These are phyloP conservation scores for Sebastes nivosus DNA, from an alignment of 2,797 vertebrate genomes.

Conservation along the genomic window DNA sequence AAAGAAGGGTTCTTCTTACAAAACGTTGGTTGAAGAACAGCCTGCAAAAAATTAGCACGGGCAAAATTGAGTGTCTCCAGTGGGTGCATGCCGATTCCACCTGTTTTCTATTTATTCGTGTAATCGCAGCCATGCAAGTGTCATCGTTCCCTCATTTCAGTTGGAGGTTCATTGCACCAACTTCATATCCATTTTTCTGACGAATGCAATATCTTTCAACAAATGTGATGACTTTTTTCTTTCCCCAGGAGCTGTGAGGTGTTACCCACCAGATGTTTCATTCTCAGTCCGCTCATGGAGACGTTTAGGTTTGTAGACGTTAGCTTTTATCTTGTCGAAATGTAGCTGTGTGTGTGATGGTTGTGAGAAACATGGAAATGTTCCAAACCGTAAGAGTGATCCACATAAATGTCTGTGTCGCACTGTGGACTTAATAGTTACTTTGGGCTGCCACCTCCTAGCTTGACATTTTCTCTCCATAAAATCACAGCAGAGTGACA, in stretches of 20 bases:
- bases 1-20: slow-evolving; percentile 16
- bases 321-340: slow-evolving; percentile 45
- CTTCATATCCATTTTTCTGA: slow-evolving; percentile 67
- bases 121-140: slow-evolving; percentile 68
- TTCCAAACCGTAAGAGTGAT: slow-evolving; percentile 52
- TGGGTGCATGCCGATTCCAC: slow-evolving; percentile 57
- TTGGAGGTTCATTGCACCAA: slow-evolving; percentile 44
- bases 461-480: slow-evolving; percentile 58
- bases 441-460: slow-evolving; percentile 59
- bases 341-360: slow-evolving; percentile 27
- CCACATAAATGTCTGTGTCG: slow-evolving; percentile 66
- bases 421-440: slow-evolving; percentile 53
- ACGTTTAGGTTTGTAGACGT: slow-evolving; percentile 46
- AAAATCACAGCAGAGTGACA: slow-evolving; percentile 61
- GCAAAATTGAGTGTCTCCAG: slow-evolving; percentile 58
- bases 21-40: slow-evolving; percentile 35
- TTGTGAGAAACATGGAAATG: slow-evolving; percentile 50
- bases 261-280: slow-evolving; percentile 72
- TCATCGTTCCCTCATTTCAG: slow-evolving; percentile 72
- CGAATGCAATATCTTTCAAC: slow-evolving; percentile 67
- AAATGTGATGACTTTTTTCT: slow-evolving; percentile 45
- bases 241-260: slow-evolving; percentile 62
- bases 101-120: slow-evolving; percentile 77
- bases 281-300: slow-evolving; percentile 30
- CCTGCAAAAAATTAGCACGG: slow-evolving; percentile 50